Evolutionary conservation across 35 echinoderm and acorn worm genomes (phyloP), one percentile per base, ranked within the genome.

Genomic region (Antedon bifida): DNA sequence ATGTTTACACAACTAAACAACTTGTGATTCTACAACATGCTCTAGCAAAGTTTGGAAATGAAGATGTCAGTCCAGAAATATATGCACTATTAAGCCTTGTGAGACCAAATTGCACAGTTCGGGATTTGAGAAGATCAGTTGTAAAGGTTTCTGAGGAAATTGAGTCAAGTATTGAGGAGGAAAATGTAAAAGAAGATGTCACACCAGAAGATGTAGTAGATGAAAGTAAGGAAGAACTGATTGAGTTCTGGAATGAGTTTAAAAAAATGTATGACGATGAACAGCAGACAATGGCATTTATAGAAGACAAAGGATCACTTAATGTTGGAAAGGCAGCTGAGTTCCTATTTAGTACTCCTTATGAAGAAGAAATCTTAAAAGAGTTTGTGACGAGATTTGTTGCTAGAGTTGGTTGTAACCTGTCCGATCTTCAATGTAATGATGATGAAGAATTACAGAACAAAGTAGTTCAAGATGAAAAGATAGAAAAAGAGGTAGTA

Each of bases 1-100:
- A 85, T 75, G 38, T 36, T 29, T 85, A 33, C 32, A 77, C 84
- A 12, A 85, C 84, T 5, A 75, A 85, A 35, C 84, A 85, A 30
- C 84, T 85, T 21, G 84, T 85, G 0, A 39, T 85, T 30, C 30
- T 85, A 30, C 56, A 75, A 0, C 31, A 31, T n/a, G 29, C 34
- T 17, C 36, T 85, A 0, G 84, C 84, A 13, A 32, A 77, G 1
- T 85, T 85, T 30, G 74, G 76, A 30, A 35, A 36, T 0, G 26
- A 42, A 3, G 36, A 85, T 36, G 32, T 78, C 8, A 29, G 33
- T 29, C 35, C 34, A 17, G 34, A 75, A 21, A 36, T 85, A 0
- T 85, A 42, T 78, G 74, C 74, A 5, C 39, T 85, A 3, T 30
- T 85, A 26, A 39, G 31, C 12, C 13, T 44, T 30, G 35, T 85